phyloP scores from a whole-genome alignment of 2,797 vertebrate species.

The Zalophus californianus region DNA sequence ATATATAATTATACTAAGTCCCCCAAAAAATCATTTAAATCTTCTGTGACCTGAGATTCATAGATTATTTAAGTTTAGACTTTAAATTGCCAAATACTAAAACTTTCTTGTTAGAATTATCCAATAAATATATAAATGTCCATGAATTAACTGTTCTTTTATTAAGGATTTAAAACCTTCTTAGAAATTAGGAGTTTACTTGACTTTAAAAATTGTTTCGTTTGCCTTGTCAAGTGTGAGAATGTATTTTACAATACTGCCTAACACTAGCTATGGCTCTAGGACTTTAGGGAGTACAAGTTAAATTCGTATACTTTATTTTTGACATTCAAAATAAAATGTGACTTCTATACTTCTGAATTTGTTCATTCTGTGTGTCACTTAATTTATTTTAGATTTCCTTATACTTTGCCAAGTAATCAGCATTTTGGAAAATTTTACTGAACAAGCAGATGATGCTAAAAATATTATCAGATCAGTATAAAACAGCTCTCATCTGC shows the following conservation, averaged over 20 bases:
- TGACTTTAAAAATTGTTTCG: conserved; percentile 30
- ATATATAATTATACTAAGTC: neutral
- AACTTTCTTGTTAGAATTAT: conserved; percentile 15
- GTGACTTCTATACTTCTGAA: neutral
- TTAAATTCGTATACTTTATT: neutral
- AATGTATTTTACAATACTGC: neutral
- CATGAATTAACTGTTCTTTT: neutral
- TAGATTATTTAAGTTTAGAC: neutral
- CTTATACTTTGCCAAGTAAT: conserved; percentile 19
- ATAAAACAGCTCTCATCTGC: neutral
- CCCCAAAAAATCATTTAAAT: neutral
- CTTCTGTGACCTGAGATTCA: neutral
- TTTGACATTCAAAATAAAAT: conserved; percentile 46
- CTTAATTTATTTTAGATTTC: conserved; percentile 36
- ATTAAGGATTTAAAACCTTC: neutral
- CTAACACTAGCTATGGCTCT: neutral
- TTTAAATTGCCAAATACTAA: neutral
- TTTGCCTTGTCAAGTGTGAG: neutral
- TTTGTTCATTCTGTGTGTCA: neutral
- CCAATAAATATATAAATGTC: conserved; percentile 4
- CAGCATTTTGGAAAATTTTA: neutral
- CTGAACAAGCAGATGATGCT: neutral
- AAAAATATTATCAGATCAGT: neutral
- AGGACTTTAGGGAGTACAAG: neutral
- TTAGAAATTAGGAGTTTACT: neutral